Evolutionary conservation across 2,797 vertebrate genomes (phyloP).

Genomic region (Parotocinclus haroldoi): DNA sequence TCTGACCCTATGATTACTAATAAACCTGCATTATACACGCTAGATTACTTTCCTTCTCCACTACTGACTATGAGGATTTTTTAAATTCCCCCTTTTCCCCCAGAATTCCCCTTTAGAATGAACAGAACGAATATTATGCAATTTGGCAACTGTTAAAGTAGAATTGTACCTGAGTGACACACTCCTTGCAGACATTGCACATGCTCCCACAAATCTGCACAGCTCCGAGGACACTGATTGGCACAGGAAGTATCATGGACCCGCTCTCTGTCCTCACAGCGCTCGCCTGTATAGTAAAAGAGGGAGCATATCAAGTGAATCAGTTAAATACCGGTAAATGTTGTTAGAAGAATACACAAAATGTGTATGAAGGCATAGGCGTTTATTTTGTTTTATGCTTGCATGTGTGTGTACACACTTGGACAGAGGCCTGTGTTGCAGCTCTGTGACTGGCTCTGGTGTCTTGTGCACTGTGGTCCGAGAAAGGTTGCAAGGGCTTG

Average conservation of each 20-base stretch:
- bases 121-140: no score
- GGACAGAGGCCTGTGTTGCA: conserved; percentile 81
- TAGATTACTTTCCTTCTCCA: no score
- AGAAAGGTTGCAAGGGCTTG: conserved; percentile 49
- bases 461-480: conserved; percentile 61
- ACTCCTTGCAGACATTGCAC: conserved; percentile 84
- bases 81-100: no score
- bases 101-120: no score
- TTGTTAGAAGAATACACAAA: background rate
- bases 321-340: background rate
- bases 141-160: no score
- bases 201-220: conserved; percentile 82
- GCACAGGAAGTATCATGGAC: conserved; percentile 69
- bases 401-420: conserved; percentile 63
- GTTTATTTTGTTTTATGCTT: background rate
- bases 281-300: conserved; percentile 66
- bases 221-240: conserved; percentile 84
- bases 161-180: conserved; percentile 75
- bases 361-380: background rate
- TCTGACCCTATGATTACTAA: no score
- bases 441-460: conserved; percentile 80
- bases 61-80: no score
- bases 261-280: conserved; percentile 76
- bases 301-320: background rate
- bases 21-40: no score